Evolutionary conservation across 2,113 vertebrate species (phyloP), one percentile per base, ranked within the genome.

Genomic region (Cyphomyrus discorhynchus): DNA sequence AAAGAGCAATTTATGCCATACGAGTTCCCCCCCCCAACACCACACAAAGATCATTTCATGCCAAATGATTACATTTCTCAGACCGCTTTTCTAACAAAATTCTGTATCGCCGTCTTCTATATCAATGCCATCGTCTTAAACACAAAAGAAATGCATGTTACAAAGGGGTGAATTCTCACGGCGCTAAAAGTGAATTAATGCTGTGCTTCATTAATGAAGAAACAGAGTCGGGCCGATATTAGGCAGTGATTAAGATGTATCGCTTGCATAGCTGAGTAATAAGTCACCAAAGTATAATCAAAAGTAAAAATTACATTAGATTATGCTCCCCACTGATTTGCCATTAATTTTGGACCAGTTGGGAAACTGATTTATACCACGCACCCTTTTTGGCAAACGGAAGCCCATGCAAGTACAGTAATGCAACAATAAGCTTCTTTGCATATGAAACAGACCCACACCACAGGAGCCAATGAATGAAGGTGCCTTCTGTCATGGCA

Each of bases 191-290:
- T 39, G 90, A 90, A 95, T 95, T 92, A 92, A 94, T 94, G 94
- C 66, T 88, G 70, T 87, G 89, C 89, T 91, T 91, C 93, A 94
- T 93, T 95, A 94, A 94, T 95, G 90, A 39, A 21, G 93, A 94
- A 92, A 94, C 90, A 90, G 90, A 90, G 92, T 90, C 89, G 90
- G 90, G 90, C 91, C 92, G 90, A 93, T 90, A 91, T 91, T 93
- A 92, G 91, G 90, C 92, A 91, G 52, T 91, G 92, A 89, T 93
- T 89, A 50, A 80, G 27, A 35, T 88, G 88, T 45, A 88, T 89
- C 21, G 39, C 56, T 90, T 58, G 93, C 70, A 90, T 91, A 35
- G 35, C 74, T 80, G 35, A 80, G 74, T 39, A 42, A 80, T 80
- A 80, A 35, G 15, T 42, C 74, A 80, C n/a, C 35, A 80, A 42